Base-by-base conservation (phyloP, 2,888 invertebrate species). In the Heliothis peltigera region DNA sequence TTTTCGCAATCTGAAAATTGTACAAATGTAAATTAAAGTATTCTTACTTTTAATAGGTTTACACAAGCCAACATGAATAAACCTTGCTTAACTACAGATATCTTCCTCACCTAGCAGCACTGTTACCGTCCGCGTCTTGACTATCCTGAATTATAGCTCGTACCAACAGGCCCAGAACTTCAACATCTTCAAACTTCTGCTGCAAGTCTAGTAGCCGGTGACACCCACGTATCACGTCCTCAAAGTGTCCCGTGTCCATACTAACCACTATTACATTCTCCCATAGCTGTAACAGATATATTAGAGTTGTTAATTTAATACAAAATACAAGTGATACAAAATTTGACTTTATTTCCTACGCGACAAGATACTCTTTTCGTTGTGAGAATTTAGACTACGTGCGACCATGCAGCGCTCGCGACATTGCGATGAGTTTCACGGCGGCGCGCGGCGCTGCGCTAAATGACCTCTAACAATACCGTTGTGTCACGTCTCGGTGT, bases 181-280 rank as follows among this genome's bases (percentile, higher is more conserved):
- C 96, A 0, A 96, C 86, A 85, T 99, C 98, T 0, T 97, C 92
- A 87, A 97, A 98, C 84, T 97, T 97, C 57, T 96, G 96, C 88
- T 96, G 97, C n/a, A 99, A 91, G 86, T 99, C 99, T 35, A 98
- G 92, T 51, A 99, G 91, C 21, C 98, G 96, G 89, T 98, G 97
- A 85, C 98, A 98, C 0, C 98, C 97, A 67, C 97, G 96, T 64
- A 99, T 96, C 3, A 97, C 97, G 89, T 99, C 98, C 58, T 97
- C 96, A 88, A 98, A 98, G 86, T 98, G 97, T 0, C 97, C 97
- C 15, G 98, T 97, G 87, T 99, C 99, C 74, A 97, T 96, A 81
- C 98, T 98, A 25, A 99, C 97, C 25, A 98, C 92, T 91, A 99
- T 96, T 61, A 98, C 97, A 92, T 99, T 99, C 88, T 99, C 99